Evolutionary conservation across 2,888 invertebrate genomes (phyloP), one percentile per base, ranked within the genome.

Genomic region (Brachyptera putata): DNA sequence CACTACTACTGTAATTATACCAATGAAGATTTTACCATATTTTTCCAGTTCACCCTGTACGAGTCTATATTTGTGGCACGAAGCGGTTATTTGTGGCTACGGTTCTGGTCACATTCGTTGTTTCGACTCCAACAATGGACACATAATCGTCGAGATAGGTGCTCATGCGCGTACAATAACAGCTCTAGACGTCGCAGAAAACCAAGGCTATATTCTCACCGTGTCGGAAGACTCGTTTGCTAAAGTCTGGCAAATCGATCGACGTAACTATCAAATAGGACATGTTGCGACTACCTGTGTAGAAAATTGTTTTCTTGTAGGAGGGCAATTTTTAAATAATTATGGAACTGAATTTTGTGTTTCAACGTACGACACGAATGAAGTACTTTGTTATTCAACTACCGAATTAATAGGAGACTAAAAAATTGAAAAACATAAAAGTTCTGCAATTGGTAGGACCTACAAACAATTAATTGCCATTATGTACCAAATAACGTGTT

Each of bases 121-220:
- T 7, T 71, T 70, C 57, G 63, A 63, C 7, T 43, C 50, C 1
- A 61, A 50, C 5, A 58, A 61, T 14, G 62, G 65, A 5, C 59
- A 60, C 34, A 46, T 70, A 16, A 22, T 65, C 1, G 60, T 67
- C 3, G 71, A 71, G 57, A 65, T 70, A 22, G 68, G 67, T 9
- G 71, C 70, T 24, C 71, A 71, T 58, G 70, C 70, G 18, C 66
- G 68, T 24, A 69, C 68, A 63, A 67, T 71, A 18, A 70, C 70
- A 7, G 68, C 67, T 4, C 56, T 69, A 46, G 71, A 71, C 46
- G 63, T 70, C 3, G 68, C 70, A 4, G 63, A 66, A 37, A 66
- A 66, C 13, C 59, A 62, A 9, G 67, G 67, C 5, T 64, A 66
- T 13, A 39, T 68, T 11, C 50, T 70, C 1, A 68, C 70, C 2